Evolutionary conservation across 2,888 invertebrate species (phyloP).

Genomic region (Aspidiotus destructor): DNA sequence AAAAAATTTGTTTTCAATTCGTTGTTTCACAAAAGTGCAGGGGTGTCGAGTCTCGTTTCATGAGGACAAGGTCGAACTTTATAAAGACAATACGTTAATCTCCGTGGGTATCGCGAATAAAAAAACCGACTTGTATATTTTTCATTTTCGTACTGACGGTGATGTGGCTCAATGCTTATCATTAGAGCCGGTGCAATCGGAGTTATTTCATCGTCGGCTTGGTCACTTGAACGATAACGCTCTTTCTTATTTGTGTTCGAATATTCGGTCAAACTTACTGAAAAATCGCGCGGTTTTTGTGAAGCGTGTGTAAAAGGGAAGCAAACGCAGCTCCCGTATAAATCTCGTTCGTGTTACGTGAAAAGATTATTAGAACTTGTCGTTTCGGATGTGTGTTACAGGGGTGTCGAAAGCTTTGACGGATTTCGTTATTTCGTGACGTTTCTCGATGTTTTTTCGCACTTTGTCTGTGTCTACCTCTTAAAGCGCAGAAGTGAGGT

Average conservation of each 20-base stretch:
- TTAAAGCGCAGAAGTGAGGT: neutral
- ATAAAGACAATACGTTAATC: neutral
- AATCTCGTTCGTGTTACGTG: too few relatives aligned
- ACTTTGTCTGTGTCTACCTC: neutral
- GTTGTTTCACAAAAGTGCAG: neutral
- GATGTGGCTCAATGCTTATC: neutral
- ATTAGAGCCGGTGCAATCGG: too few relatives aligned
- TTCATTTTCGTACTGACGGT: too few relatives aligned
- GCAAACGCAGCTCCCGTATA: neutral
- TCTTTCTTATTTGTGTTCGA: neutral
- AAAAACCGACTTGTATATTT: too few relatives aligned
- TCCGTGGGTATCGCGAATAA: neutral
- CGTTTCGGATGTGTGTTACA: neutral
- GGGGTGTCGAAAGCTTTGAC: neutral
- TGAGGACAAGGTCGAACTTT: neutral
- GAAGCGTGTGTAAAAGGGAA: neutral
- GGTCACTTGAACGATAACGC: neutral
- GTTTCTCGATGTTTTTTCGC: neutral
- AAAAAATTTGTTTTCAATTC: neutral
- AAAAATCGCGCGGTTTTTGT: neutral
- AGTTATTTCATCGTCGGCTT: slow-evolving; percentile 1
- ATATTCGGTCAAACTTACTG: neutral
- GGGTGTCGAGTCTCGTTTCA: neutral
- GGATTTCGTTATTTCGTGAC: slow-evolving; percentile 2
- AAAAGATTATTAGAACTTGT: neutral